Conservation (phyloP, 2,113 vertebrate genomes). For the Campylorhamphus procurvoides region DNA sequence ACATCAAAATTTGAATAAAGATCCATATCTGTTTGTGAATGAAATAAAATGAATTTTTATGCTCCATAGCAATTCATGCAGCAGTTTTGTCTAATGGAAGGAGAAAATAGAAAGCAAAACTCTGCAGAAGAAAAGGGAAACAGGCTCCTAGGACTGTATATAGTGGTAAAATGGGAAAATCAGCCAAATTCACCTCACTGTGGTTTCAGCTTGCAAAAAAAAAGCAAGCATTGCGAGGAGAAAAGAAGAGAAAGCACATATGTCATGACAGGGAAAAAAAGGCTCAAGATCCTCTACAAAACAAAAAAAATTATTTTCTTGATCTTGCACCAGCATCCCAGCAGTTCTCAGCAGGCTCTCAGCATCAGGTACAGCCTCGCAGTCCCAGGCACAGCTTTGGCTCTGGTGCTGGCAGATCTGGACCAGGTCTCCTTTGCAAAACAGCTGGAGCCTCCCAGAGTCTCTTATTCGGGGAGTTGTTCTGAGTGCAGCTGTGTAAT, state of each 20-base stretch:
- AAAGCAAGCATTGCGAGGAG: not conserved
- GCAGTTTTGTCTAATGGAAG: not conserved
- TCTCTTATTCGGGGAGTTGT: not conserved
- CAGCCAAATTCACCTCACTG: not conserved
- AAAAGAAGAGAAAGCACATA: not conserved
- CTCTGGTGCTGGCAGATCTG: accelerated
- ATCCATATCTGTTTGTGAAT: not conserved
- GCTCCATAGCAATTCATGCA: not conserved
- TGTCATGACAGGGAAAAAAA: not conserved
- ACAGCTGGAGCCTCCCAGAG: not conserved
- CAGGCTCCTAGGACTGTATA: not conserved
- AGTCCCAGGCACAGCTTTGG: not conserved
- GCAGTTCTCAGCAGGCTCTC: not conserved
- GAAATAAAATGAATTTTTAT: not conserved
- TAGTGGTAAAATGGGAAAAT: not conserved
- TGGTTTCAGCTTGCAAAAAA: not conserved
- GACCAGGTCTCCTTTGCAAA: not conserved
- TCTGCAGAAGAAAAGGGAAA: not conserved
- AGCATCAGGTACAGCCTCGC: accelerated
- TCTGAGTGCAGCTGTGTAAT: not conserved
- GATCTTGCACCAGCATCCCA: not conserved
- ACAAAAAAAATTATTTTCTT: not conserved
- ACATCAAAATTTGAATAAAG: not conserved
- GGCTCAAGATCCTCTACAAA: not conserved
- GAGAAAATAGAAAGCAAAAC: not conserved